Percentiles rank a stretch among this genome's conserved stretches.
Evolutionary conservation across 2,797 vertebrate species (phyloP).

Genomic region (Saxicola maurus): DNA sequence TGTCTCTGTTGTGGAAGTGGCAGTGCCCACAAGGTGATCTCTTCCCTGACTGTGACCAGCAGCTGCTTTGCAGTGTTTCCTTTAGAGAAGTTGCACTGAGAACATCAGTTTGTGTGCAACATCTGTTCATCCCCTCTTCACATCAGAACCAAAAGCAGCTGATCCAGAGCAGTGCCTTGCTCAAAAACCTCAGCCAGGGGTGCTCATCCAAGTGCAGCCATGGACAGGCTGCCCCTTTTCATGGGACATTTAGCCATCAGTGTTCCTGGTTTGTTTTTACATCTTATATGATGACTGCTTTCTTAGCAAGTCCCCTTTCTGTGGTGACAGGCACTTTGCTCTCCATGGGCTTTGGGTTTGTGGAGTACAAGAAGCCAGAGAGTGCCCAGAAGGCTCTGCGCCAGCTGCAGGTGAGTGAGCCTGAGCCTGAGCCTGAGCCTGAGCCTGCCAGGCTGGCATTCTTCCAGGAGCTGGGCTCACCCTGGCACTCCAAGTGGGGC

Average conservation of each 20-base stretch:
- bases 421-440: rapidly evolving
- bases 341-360: conserved; percentile 97
- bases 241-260: rapidly evolving
- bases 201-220: not conserved
- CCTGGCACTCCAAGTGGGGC: not conserved
- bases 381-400: conserved; percentile 89
- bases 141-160: not conserved
- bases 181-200: not conserved
- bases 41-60: rapidly evolving
- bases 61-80: not conserved
- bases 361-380: conserved; percentile 87
- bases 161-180: not conserved
- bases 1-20: rapidly evolving
- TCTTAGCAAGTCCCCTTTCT: not conserved
- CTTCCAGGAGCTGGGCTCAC: rapidly evolving
- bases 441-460: rapidly evolving
- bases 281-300: rapidly evolving
- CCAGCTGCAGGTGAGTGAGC: conserved; percentile 82
- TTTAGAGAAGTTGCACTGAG: not conserved
- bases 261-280: not conserved
- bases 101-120: rapidly evolving
- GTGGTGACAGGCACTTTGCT: conserved; percentile 75
- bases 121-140: not conserved
- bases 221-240: not conserved
- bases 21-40: rapidly evolving